Percentiles rank a stretch among this genome's conserved stretches.
Conservation (phyloP, 2,888 invertebrate species). For the Chaetoderma sp. region DNA sequence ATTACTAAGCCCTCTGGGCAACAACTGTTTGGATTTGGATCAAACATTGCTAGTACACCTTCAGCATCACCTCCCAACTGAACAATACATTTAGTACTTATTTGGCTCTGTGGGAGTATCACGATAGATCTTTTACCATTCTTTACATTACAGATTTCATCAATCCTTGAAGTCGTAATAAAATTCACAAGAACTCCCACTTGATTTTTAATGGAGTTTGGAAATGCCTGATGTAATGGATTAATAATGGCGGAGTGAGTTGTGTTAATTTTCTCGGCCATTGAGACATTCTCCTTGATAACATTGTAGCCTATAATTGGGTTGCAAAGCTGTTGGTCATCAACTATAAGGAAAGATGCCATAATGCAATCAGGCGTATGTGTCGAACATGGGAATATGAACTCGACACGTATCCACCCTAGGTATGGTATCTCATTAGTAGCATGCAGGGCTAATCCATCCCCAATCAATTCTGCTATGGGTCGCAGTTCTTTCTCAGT, state of each 20-base stretch:
- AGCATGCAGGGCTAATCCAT: neutral
- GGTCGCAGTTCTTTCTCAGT: neutral
- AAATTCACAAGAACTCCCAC: neutral
- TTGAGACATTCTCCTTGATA: constrained; percentile 8
- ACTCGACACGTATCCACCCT: constrained; percentile 5
- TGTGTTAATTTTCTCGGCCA: neutral
- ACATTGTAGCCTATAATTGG: constrained; percentile 17
- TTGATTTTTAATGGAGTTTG: neutral
- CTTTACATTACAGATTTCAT: neutral
- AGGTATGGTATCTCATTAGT: constrained; percentile 5
- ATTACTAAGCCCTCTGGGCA: neutral
- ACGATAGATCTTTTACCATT: neutral
- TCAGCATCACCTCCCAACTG: neutral
- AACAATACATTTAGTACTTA: neutral
- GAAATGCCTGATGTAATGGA: neutral
- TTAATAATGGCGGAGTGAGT: no score
- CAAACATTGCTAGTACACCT: neutral
- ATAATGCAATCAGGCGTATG: neutral
- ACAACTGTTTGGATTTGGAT: neutral
- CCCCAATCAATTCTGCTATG: constrained; percentile 4
- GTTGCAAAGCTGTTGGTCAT: neutral
- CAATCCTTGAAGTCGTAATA: neutral
- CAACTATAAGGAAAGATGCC: neutral
- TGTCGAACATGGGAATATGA: neutral
- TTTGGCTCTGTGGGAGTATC: neutral